Evolutionary conservation across 23 tunicate species (phyloP), one percentile per base, ranked within the genome.

Genomic region (Ciona savignyi): DNA sequence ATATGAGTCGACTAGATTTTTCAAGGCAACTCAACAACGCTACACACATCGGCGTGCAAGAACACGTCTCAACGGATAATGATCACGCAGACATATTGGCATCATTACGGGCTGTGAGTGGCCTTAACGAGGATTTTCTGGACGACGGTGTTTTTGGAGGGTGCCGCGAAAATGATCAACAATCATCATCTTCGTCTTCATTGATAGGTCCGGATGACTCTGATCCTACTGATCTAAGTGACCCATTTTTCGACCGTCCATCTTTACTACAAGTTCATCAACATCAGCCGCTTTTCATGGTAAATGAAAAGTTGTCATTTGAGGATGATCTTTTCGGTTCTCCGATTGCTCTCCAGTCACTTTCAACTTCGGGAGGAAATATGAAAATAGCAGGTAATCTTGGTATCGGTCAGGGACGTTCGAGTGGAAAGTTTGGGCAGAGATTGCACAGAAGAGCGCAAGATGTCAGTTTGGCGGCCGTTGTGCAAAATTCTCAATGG

Each of bases 1-100:
- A 30, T 29, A 88, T 88, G 96, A 88, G 96, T 67, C 74, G 81
- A 9, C 76, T 88, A 64, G 83, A 88, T 34, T 77, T 81, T 34
- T 75, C 96, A 29, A 27, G 86, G 34, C 84, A 81, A 34, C 23
- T 61, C 31, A 70, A 65, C 30, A 63, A 70, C 24, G n/a, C 65
- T 1, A 73, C 65, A 29, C 76, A 29, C 27, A 15, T 72, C 2
- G 56, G 56, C 15, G 9, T 15, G 11, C 56, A 42, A 42, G 56
- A 42, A 9, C 56, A 42, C 56, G 56, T 42, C 15, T 42, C 56
- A 15, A 42, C 56, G 11, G 56, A 42, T 15, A 42, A 42, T 15
- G 63, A 32, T 24, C 29, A 19, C 23, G 25, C 64, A 34, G 87
- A 82, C 25, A 31, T 82, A 27, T 32, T 82, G 23, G 80, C 80